Conservation (phyloP, 2,797 vertebrate genomes). For the Buceros bicornis region DNA sequence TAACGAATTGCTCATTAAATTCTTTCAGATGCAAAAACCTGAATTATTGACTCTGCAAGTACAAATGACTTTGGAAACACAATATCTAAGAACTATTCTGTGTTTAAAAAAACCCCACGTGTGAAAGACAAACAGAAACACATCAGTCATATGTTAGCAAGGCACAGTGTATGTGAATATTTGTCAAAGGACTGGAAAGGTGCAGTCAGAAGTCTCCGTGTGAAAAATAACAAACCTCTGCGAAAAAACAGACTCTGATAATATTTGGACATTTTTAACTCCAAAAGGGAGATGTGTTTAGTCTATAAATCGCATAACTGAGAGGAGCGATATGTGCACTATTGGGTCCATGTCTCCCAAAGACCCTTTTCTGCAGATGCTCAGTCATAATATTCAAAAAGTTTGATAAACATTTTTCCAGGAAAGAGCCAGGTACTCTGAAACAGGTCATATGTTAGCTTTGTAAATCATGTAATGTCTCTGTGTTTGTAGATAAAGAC, state of each 20-base stretch:
- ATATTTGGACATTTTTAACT: slow-evolving; percentile 59
- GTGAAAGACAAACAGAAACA: not conserved
- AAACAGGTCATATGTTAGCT: slow-evolving; percentile 28
- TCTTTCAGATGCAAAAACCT: not conserved
- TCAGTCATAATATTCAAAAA: not conserved
- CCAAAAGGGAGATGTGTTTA: slow-evolving; percentile 60
- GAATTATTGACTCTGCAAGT: not conserved
- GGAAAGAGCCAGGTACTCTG: slow-evolving; percentile 17
- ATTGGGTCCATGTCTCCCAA: slow-evolving; percentile 27
- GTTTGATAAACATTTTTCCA: slow-evolving; percentile 69
- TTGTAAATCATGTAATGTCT: slow-evolving; percentile 51
- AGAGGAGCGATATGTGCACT: not conserved
- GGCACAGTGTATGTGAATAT: not conserved
- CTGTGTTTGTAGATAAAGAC: slow-evolving; percentile 50
- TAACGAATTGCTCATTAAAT: not conserved
- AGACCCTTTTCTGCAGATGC: slow-evolving; percentile 22
- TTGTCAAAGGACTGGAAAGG: slow-evolving; percentile 23
- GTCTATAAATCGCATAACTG: slow-evolving; percentile 42
- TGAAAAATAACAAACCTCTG: slow-evolving; percentile 6
- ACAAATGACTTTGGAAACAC: not conserved
- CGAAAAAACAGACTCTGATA: not conserved
- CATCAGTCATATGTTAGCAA: not conserved
- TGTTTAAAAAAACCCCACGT: not conserved
- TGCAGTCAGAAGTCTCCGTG: not conserved
- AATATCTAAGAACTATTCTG: not conserved